phyloP scores from a whole-genome alignment of 2,888 invertebrate species.

The Aproaerema taeniolella region DNA sequence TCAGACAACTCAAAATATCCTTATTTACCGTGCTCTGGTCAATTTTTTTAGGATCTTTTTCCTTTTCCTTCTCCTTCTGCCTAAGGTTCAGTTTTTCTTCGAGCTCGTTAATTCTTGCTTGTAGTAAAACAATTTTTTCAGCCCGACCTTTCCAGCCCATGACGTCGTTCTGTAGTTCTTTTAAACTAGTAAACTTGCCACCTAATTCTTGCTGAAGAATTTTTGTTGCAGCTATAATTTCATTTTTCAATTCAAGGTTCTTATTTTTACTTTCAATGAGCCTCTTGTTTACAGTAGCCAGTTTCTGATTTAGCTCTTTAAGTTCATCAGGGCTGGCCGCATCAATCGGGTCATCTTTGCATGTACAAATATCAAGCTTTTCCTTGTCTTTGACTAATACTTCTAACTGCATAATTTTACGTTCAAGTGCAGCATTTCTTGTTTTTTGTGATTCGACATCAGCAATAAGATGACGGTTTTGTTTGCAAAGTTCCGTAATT shows the following conservation, averaged over 20 bases:
- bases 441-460: slow-evolving; percentile 79
- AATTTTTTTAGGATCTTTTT: slow-evolving; percentile 30
- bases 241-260: slow-evolving; percentile 82
- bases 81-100: slow-evolving; percentile 78
- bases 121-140: slow-evolving; percentile 83
- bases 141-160: slow-evolving; percentile 87
- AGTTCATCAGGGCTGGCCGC: slow-evolving; percentile 59
- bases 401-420: slow-evolving; percentile 64
- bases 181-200: slow-evolving; percentile 81
- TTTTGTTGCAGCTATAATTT: slow-evolving; percentile 84
- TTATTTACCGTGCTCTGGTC: slow-evolving; percentile 48
- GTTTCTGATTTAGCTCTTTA: slow-evolving; percentile 79
- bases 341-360: slow-evolving; percentile 65
- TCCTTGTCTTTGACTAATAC: slow-evolving; percentile 51
- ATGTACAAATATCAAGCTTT: slow-evolving; percentile 47
- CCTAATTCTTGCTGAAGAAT: slow-evolving; percentile 86
- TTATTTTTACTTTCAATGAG: slow-evolving; percentile 83
- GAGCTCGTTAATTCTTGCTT: slow-evolving; percentile 81
- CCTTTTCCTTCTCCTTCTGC: slow-evolving; percentile 46
- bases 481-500: slow-evolving; percentile 82
- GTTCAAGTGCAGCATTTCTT: slow-evolving; percentile 74
- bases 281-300: slow-evolving; percentile 77
- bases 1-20: too few relatives aligned
- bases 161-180: slow-evolving; percentile 74
- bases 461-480: slow-evolving; percentile 79